A percentile compares a stretch with the other conserved stretches of the same genome.
Conservation (phyloP, 2,113 vertebrate species). For the Ibidorhyncha struthersii region DNA sequence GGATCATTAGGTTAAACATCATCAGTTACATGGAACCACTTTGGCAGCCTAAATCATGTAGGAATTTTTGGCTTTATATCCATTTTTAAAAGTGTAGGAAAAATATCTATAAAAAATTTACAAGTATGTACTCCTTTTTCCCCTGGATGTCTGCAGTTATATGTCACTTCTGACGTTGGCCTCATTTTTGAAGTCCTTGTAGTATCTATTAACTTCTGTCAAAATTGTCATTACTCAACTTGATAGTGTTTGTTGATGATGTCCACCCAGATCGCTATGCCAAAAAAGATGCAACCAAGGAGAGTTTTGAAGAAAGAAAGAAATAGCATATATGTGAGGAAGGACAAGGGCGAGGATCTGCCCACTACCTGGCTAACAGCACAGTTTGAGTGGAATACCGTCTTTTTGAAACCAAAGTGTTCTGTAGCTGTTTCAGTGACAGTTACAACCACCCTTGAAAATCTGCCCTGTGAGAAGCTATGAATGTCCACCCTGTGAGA, state of each 20-base stretch:
- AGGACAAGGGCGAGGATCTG: not conserved
- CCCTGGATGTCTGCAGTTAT: not conserved
- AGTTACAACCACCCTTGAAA: not conserved
- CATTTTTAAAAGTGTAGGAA: not conserved
- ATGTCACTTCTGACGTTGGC: not conserved
- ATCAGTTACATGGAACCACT: not conserved
- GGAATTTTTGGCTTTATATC: not conserved
- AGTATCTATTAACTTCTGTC: not conserved
- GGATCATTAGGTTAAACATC: not conserved
- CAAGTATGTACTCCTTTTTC: not conserved
- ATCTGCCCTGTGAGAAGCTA: not conserved
- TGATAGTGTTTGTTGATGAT: not conserved
- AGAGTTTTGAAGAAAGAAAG: not conserved
- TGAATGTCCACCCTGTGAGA: not conserved
- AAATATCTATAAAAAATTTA: not conserved
- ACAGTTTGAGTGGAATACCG: not conserved
- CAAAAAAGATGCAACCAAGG: not conserved
- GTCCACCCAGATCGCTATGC: not conserved
- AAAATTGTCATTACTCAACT: not conserved
- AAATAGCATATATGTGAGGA: not conserved
- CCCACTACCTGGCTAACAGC: not conserved
- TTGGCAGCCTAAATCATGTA: not conserved
- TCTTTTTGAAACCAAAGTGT: not conserved
- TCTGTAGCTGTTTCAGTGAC: not conserved
- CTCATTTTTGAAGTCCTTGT: not conserved